These are phyloP conservation scores for Gorsachius goisagi DNA, from an alignment of 2,113 vertebrate species.

Conservation along the genomic window DNA sequence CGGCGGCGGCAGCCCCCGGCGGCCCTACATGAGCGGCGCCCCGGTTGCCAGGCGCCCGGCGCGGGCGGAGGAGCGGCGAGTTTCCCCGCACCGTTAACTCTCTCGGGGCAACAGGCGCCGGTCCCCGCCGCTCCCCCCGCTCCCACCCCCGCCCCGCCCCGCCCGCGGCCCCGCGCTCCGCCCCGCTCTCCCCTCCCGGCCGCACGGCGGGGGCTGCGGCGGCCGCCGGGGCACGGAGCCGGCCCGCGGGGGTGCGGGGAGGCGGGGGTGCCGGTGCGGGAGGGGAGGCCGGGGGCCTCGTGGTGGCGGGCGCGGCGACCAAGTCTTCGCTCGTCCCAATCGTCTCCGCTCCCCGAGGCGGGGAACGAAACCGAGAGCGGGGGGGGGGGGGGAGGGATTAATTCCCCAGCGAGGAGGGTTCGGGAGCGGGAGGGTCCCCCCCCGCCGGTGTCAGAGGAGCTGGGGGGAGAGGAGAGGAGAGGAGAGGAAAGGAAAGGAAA, in stretches of 20 bases:
- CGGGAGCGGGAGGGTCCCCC: not conserved
- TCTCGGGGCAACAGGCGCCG: not conserved
- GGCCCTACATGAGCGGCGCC: constrained; percentile 25
- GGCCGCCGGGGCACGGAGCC: not conserved
- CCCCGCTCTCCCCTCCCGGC: not conserved
- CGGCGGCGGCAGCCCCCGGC: not conserved
- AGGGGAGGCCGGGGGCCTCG: not conserved
- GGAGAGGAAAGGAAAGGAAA: no score
- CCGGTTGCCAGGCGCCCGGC: constrained; percentile 23
- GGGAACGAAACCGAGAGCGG: not conserved
- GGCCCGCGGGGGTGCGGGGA: no score
- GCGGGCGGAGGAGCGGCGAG: not conserved
- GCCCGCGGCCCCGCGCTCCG: not conserved
- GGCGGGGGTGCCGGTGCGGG: not conserved
- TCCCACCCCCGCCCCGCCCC: not conserved
- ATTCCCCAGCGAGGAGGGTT: not conserved
- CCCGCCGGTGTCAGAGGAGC: not conserved
- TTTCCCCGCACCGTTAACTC: constrained; percentile 7
- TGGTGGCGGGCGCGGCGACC: not conserved
- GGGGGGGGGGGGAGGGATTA: no score
- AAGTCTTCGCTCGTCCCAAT: not conserved
- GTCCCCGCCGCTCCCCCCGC: not conserved
- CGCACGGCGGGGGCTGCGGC: no score
- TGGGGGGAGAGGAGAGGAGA: not conserved
- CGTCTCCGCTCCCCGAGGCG: not conserved